Percentiles rank a stretch among this genome's conserved stretches.
Evolutionary conservation across 2,797 vertebrate species (phyloP).

Genomic region (Okamejei kenojei): DNA sequence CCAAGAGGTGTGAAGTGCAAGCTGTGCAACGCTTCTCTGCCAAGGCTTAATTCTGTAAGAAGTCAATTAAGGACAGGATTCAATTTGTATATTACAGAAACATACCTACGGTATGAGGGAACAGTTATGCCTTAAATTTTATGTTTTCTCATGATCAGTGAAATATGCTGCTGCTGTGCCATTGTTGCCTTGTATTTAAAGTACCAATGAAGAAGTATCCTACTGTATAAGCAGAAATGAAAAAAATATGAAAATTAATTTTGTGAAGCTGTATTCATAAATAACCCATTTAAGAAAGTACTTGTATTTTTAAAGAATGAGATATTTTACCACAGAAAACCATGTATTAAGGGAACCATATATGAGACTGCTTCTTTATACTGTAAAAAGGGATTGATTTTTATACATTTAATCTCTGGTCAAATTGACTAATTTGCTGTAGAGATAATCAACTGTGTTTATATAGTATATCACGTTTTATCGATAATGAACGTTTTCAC

Average conservation of each 20-base stretch:
- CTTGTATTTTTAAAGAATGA: conserved; percentile 24
- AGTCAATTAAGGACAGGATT: neutral
- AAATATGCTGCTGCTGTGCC: conserved; percentile 28
- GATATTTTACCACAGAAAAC: conserved; percentile 12
- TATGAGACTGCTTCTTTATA: conserved; percentile 23
- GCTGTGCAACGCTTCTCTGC: conserved; percentile 47
- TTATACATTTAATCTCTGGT: conserved; percentile 19
- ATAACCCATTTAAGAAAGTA: conserved; percentile 20
- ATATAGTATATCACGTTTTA: neutral
- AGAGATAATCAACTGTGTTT: neutral
- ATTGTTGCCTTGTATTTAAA: conserved; percentile 34
- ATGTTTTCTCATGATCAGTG: conserved; percentile 1
- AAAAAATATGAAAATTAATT: conserved; percentile 23
- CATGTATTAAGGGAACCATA: neutral
- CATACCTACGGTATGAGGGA: conserved; percentile 30
- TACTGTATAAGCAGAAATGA: conserved; percentile 24
- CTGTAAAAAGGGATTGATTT: conserved; percentile 10
- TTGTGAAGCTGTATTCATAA: neutral
- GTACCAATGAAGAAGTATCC: conserved; percentile 19
- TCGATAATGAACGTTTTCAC: neutral
- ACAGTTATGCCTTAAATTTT: conserved; percentile 7
- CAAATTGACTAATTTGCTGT: conserved; percentile 9
- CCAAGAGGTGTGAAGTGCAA: conserved; percentile 68
- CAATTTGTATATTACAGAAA: conserved; percentile 19
- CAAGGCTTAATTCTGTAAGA: conserved; percentile 4